Percentiles rank a stretch among this genome's conserved stretches.
phyloP scores from a whole-genome alignment of 1,140 invertebrate species.

The Pogonus chalceus region DNA sequence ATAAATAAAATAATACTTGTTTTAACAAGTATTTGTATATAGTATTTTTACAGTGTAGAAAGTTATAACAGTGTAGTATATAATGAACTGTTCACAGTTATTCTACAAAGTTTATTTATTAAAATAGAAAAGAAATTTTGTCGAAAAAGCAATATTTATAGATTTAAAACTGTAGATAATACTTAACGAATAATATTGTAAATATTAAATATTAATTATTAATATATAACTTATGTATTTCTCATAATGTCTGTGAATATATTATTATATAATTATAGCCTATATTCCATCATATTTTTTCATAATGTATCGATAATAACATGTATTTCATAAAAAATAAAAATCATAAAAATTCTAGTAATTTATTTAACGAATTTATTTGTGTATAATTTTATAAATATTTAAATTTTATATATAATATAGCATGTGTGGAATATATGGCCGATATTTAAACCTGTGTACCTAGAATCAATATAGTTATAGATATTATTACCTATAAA shows the following conservation, averaged over 20 bases:
- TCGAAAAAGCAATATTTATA: constrained; percentile 6
- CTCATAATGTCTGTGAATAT: not conserved
- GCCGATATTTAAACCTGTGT: not conserved
- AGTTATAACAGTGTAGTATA: too few relatives aligned
- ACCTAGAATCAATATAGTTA: not conserved
- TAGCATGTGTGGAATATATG: constrained; percentile 1
- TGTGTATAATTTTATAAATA: constrained; percentile 1
- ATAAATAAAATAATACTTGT: too few relatives aligned
- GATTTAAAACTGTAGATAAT: not conserved
- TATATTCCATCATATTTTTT: constrained; percentile 2
- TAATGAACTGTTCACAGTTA: too few relatives aligned
- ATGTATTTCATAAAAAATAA: too few relatives aligned
- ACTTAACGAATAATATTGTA: too few relatives aligned
- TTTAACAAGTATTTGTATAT: too few relatives aligned
- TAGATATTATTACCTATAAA: constrained; percentile 1
- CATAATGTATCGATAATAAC: not conserved
- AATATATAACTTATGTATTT: not conserved
- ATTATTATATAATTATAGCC: not conserved
- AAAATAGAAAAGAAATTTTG: too few relatives aligned
- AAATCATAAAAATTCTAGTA: too few relatives aligned
- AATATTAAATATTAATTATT: not conserved
- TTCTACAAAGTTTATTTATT: too few relatives aligned
- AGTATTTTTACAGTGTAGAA: too few relatives aligned
- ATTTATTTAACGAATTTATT: too few relatives aligned
- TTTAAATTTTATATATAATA: not conserved